Base-by-base conservation (phyloP, 2,888 invertebrate genomes). In the Bombylius discolor region DNA sequence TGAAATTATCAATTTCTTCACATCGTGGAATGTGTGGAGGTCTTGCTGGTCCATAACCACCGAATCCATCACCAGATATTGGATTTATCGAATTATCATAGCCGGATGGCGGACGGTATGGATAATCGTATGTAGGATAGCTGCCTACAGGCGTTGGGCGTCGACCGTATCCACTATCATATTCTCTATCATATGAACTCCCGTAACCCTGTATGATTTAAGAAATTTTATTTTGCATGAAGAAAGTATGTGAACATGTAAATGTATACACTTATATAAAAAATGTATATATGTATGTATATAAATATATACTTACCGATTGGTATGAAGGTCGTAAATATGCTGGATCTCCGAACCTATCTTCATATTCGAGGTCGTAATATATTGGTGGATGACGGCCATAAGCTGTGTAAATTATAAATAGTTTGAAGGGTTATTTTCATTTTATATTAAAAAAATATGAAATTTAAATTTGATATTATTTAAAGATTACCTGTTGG, bases 1-100 rank as follows among this genome's bases (percentile, higher is more conserved):
- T 85, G 69, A 89, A 91, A 66, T 83, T 85, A 65, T 89, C 89
- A 48, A 79, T 80, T 56, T 89, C 89, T 63, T 90, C 90, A 67
- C 91, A 91, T 60, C 88, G 79, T 45, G 72, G 76, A 5, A 72
- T 67, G 44, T 76, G 73, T 7, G 77, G 74, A 5, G 76, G 71
- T 4, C 76, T 75, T 12, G 71, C 64, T 14, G 69, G 74, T 31
- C 65, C 68, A 49, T 70, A 62, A 1, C 73, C 75, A 0, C 73
- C 74, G 4, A 74, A 62, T n/a, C 68, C 66, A 53, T 64, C 64
- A 5, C 76, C 70, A 53, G 58, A 58, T 4, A 71, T 67, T 34
- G 70, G 68, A 11, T 70, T 71, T 23, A 73, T 69, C 6, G 74
- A 66, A 8, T 72, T 72, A 7, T 71, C 71, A 71, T 70, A 12